Evolutionary conservation across 2,113 vertebrate species (phyloP).

Genomic region (Glaucidium brasilianum): DNA sequence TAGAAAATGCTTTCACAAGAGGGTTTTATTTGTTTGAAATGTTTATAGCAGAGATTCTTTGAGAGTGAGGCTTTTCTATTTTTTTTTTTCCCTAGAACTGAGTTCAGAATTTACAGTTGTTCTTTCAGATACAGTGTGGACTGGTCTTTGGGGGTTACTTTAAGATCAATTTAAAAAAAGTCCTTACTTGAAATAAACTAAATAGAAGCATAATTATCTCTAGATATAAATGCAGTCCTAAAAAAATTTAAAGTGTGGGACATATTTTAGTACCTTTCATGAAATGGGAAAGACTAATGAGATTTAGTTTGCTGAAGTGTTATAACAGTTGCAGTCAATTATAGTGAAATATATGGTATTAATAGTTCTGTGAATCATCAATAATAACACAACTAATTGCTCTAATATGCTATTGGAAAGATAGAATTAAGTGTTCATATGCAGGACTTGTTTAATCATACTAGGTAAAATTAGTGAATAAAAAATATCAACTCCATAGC

Average conservation of each 20-base stretch:
- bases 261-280: neutral
- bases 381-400: neutral
- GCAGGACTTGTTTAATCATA: neutral
- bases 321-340: neutral
- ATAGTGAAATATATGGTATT: neutral
- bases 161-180: neutral
- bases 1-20: neutral
- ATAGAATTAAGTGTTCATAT: neutral
- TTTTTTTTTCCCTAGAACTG: neutral
- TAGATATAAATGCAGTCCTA: neutral
- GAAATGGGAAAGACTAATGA: neutral
- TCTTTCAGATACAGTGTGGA: neutral
- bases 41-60: neutral
- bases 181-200: neutral
- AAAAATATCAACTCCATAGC: neutral
- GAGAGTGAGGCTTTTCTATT: neutral
- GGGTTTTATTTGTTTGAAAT: neutral
- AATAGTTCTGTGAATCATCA: neutral
- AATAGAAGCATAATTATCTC: neutral
- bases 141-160: neutral
- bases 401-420: neutral
- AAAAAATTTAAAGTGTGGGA: neutral
- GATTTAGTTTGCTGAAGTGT: neutral
- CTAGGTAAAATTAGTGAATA: neutral
- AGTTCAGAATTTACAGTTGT: neutral